Evolutionary conservation across 1,140 invertebrate species (phyloP).

Genomic region (Helicoverpa zea): DNA sequence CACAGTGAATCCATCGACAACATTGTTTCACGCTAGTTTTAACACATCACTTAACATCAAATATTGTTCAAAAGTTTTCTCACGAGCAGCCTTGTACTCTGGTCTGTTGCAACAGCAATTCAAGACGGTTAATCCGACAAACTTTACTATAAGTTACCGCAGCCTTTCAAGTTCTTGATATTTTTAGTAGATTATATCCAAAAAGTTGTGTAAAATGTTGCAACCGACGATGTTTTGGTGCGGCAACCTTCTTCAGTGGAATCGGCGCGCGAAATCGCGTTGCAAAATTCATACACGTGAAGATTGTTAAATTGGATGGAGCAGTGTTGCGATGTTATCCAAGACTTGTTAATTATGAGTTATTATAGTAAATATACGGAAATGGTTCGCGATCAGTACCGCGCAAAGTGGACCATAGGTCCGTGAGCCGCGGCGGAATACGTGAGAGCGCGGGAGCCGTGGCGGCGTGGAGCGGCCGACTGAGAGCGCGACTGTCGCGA

Average conservation of each 20-base stretch:
- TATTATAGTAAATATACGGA: conserved; percentile 52
- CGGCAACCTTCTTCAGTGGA: conserved; percentile 61
- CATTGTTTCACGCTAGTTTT: conserved; percentile 62
- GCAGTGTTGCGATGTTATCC: conserved; percentile 65
- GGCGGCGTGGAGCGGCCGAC: conserved; percentile 55
- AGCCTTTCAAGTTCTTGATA: conserved; percentile 1
- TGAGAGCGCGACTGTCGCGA: conserved; percentile 39
- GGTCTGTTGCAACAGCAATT: conserved; percentile 54
- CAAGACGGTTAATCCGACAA: conserved; percentile 31
- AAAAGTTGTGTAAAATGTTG: conserved; percentile 61
- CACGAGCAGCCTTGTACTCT: conserved; percentile 47
- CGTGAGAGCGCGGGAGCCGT: conserved; percentile 60
- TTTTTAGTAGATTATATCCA: conserved; percentile 54
- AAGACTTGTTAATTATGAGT: conserved; percentile 58
- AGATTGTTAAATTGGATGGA: conserved; percentile 63
- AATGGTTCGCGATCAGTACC: conserved; percentile 35
- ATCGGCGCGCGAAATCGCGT: conserved; percentile 60
- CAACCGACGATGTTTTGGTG: conserved; percentile 62
- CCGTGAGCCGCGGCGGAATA: conserved; percentile 39
- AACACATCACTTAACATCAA: conserved; percentile 60
- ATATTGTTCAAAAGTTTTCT: conserved; percentile 37
- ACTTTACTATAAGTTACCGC: conserved; percentile 4
- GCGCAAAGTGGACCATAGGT: conserved; percentile 29
- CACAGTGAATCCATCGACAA: conserved; percentile 86
- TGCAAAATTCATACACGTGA: conserved; percentile 73